Evolutionary conservation across 2,113 vertebrate genomes (phyloP).

Genomic region (Notothenia coriiceps): DNA sequence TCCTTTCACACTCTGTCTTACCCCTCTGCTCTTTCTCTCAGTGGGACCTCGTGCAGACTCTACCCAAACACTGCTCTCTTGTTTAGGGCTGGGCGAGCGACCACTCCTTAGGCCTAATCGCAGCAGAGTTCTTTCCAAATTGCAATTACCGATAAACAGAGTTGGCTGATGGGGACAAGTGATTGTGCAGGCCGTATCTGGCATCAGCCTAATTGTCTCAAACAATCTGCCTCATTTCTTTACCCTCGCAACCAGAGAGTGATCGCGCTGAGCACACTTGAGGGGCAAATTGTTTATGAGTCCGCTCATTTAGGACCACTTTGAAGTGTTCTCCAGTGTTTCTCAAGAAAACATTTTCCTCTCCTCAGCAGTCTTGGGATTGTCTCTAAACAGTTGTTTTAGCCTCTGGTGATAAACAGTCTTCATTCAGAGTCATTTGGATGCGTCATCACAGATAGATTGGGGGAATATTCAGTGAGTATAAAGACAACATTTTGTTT

Average conservation of each 20-base stretch:
- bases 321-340: conserved; percentile 81
- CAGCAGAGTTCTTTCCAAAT: conserved; percentile 82
- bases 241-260: conserved; percentile 54
- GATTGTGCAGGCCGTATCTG: conserved; percentile 83
- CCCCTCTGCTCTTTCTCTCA: conserved; percentile 44
- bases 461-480: conserved; percentile 22
- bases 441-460: conserved; percentile 64
- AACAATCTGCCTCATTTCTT: conserved; percentile 81
- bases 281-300: conserved; percentile 78
- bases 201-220: conserved; percentile 87
- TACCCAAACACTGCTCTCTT: conserved; percentile 81
- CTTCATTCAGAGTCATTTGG: conserved; percentile 56
- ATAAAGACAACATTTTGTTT: conserved; percentile 28
- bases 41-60: conserved; percentile 78
- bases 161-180: conserved; percentile 79
- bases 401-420: conserved; percentile 60
- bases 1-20: conserved; percentile 44
- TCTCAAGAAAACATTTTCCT: conserved; percentile 59
- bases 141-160: conserved; percentile 85
- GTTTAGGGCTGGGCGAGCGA: conserved; percentile 83
- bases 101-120: conserved; percentile 83
- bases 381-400: conserved; percentile 77
- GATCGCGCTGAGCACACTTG: conserved; percentile 75
- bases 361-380: conserved; percentile 62
- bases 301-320: conserved; percentile 77